phyloP scores from a whole-genome alignment of 2,797 vertebrate species.

The Trachops cirrhosus region DNA sequence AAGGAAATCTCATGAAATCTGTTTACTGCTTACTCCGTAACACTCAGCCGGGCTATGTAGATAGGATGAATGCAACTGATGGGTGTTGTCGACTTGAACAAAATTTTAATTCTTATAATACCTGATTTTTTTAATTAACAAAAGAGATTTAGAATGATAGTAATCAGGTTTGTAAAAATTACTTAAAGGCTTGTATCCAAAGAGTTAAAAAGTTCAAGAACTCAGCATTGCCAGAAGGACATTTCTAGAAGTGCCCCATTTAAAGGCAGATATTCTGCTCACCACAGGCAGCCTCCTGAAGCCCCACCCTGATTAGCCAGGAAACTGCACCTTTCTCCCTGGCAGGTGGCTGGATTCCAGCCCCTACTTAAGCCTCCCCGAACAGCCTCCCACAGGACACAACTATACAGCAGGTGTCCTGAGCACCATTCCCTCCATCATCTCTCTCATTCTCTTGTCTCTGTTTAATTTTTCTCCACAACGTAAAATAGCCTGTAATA shows the following conservation, averaged over 20 bases:
- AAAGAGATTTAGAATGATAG: not conserved
- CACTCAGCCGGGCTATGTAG: not conserved
- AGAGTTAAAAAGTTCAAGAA: not conserved
- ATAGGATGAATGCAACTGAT: not conserved
- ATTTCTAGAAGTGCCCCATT: not conserved
- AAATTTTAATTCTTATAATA: not conserved
- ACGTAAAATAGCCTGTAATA: not conserved
- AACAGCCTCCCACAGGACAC: not conserved
- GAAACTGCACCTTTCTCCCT: not conserved
- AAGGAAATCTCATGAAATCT: not conserved
- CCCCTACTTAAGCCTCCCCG: not conserved
- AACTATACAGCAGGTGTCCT: not conserved
- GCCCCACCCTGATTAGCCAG: not conserved
- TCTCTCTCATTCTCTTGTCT: not conserved
- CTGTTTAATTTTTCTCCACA: not conserved
- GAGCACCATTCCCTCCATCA: not conserved
- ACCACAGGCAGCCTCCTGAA: not conserved
- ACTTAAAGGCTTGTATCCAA: not conserved
- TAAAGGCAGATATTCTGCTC: not conserved
- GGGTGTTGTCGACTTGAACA: not conserved
- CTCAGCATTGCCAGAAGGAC: not conserved
- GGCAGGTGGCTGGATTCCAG: not conserved
- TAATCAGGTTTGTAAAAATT: not conserved
- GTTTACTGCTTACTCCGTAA: not conserved
- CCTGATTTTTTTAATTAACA: not conserved